Percentiles rank a stretch among this genome's conserved stretches.
These are phyloP conservation scores for Spisula solida DNA, from an alignment of 2,888 invertebrate species.

Conservation along the genomic window DNA sequence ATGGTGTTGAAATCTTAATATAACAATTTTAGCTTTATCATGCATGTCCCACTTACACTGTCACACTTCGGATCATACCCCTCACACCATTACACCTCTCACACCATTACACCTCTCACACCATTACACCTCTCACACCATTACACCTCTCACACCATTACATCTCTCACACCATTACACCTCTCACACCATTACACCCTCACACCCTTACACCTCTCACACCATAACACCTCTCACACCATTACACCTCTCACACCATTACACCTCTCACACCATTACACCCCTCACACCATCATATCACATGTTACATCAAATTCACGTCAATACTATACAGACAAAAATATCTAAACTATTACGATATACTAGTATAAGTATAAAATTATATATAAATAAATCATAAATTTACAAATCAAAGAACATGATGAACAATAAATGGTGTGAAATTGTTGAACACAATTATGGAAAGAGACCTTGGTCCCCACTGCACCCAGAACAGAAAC, in stretches of 20 bases:
- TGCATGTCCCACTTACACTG: too few relatives aligned
- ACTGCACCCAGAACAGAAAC: slow-evolving; percentile 63
- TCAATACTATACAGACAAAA: slow-evolving; percentile 1
- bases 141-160: too few relatives aligned
- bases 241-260: background rate
- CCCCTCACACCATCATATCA: background rate
- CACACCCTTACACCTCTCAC: too few relatives aligned
- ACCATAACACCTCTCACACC: background rate
- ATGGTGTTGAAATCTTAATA: too few relatives aligned
- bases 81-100: background rate
- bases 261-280: background rate
- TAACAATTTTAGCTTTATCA: too few relatives aligned
- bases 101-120: background rate
- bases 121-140: background rate
- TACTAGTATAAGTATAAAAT: too few relatives aligned
- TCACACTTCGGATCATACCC: background rate
- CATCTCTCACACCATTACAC: background rate
- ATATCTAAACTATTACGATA: background rate
- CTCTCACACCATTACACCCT: background rate
- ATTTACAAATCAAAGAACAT: slow-evolving; percentile 18
- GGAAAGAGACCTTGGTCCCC: slow-evolving; percentile 68
- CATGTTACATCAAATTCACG: background rate
- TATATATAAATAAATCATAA: slow-evolving; percentile 10
- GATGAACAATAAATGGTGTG: slow-evolving; percentile 33
- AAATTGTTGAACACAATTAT: slow-evolving; percentile 70